Percentiles rank a stretch among this genome's conserved stretches.
These are phyloP conservation scores for Carassius gibelio DNA, from an alignment of 2,113 vertebrate species.

Conservation along the genomic window DNA sequence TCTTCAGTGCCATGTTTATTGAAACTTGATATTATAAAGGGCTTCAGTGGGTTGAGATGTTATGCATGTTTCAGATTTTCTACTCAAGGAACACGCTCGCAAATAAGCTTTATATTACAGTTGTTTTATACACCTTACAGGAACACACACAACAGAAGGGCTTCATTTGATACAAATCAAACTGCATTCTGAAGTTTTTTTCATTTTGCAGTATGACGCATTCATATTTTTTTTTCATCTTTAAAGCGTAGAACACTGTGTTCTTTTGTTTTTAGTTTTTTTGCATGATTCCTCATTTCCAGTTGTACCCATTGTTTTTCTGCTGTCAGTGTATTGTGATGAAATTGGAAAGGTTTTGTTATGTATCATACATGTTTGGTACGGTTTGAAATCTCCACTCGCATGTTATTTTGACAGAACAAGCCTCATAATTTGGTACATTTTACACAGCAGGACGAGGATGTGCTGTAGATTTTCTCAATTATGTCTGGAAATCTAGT, in stretches of 20 bases:
- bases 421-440: neutral
- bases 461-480: neutral
- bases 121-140: constrained; percentile 23
- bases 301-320: neutral
- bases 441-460: neutral
- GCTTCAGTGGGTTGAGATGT: constrained; percentile 17
- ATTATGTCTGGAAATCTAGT: neutral
- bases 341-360: neutral
- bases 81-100: neutral
- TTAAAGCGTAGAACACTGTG: constrained; percentile 7
- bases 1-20: constrained; percentile 47
- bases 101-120: constrained; percentile 13
- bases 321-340: neutral
- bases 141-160: neutral
- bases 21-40: constrained; percentile 34
- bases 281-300: neutral
- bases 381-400: neutral
- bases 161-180: constrained; percentile 15
- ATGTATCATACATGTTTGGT: neutral
- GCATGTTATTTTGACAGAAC: neutral
- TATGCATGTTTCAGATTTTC: constrained; percentile 8
- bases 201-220: constrained; percentile 17
- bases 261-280: neutral
- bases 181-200: constrained; percentile 33
- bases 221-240: neutral